phyloP scores from a whole-genome alignment of 1,140 invertebrate genomes.

The Holcopasites calliopsidis region DNA sequence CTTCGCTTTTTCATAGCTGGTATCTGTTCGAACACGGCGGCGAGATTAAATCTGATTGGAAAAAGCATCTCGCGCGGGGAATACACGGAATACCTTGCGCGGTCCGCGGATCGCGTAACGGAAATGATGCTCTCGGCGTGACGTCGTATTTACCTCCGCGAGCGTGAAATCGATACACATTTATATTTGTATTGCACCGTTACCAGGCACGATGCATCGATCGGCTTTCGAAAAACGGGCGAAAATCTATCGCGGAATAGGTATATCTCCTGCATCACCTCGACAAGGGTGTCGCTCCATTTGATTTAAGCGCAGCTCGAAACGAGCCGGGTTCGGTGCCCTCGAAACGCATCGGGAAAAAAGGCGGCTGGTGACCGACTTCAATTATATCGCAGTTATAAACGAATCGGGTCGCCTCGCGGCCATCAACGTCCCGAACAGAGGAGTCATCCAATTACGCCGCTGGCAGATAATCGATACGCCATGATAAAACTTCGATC shows the following conservation, averaged over 20 bases:
- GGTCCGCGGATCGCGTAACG: not conserved
- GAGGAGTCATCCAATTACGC: constrained; percentile 41
- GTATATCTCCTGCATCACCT: too few relatives aligned
- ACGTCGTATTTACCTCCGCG: constrained; percentile 29
- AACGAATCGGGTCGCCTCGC: not conserved
- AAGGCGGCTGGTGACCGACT: constrained; percentile 2
- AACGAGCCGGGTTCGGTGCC: not conserved
- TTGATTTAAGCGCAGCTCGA: constrained; percentile 21
- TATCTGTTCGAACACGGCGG: not conserved
- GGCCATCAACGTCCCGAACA: constrained; percentile 26
- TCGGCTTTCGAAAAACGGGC: not conserved
- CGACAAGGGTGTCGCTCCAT: not conserved
- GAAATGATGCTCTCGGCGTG: not conserved
- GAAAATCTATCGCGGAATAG: constrained; percentile 14
- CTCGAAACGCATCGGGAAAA: not conserved
- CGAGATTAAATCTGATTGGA: constrained; percentile 34
- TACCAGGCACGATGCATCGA: not conserved
- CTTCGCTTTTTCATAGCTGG: not conserved
- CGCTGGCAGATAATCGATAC: constrained; percentile 51
- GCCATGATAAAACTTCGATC: constrained; percentile 48
- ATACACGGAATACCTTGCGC: not conserved
- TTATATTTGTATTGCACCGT: not conserved
- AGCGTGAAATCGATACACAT: constrained; percentile 29
- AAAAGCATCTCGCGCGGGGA: not conserved
- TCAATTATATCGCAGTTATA: constrained; percentile 14